Evolutionary conservation across 2,797 vertebrate genomes (phyloP).

Genomic region (Prionace glauca): DNA sequence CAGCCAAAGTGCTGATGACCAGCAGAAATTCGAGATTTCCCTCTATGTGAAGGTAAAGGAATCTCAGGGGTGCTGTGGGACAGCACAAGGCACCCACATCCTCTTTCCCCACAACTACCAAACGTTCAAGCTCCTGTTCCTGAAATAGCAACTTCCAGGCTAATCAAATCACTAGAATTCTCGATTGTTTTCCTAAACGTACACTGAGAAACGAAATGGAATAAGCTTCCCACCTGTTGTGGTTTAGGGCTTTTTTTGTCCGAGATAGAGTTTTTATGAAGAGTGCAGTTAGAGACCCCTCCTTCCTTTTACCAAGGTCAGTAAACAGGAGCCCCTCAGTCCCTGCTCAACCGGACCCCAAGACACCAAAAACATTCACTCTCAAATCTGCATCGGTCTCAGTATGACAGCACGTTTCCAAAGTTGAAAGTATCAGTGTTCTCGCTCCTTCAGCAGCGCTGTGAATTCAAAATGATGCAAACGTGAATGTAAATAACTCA

Average conservation of each 20-base stretch:
- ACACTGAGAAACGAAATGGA: neutral
- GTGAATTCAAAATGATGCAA: neutral
- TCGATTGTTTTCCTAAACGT: neutral
- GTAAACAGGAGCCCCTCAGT: neutral
- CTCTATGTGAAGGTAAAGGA: constrained; percentile 29
- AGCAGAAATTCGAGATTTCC: neutral
- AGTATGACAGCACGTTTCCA: neutral
- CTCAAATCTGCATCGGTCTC: neutral
- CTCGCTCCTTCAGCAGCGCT: too few relatives aligned
- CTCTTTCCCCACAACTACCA: neutral
- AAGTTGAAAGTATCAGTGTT: neutral
- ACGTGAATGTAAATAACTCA: neutral
- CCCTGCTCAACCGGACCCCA: neutral
- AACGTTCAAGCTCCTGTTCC: too few relatives aligned
- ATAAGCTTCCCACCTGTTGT: neutral
- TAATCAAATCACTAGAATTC: neutral
- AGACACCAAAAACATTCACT: too few relatives aligned
- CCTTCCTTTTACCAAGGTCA: too few relatives aligned
- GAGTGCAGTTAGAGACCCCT: neutral
- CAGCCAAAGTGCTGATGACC: too few relatives aligned
- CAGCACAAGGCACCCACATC: neutral
- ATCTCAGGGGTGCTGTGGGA: neutral
- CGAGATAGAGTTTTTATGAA: neutral
- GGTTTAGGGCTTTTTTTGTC: neutral
- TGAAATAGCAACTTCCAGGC: neutral